These are phyloP conservation scores for Argyra leucocephala DNA, from an alignment of 2,888 invertebrate species.

Conservation along the genomic window DNA sequence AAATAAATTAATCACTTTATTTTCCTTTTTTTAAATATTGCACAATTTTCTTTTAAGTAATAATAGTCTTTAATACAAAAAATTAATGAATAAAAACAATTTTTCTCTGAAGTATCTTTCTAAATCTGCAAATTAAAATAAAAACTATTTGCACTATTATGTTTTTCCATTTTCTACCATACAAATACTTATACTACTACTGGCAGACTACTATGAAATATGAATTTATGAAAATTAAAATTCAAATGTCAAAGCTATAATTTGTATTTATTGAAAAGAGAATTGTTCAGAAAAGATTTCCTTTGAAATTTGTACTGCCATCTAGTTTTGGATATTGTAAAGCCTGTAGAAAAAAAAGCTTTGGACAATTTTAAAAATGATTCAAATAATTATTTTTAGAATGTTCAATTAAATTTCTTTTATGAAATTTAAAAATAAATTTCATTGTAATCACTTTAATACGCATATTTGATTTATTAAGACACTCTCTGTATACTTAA, in stretches of 20 bases:
- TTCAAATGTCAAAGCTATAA: too few relatives aligned
- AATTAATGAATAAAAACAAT: too few relatives aligned
- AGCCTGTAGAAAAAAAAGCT: background rate
- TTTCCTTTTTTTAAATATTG: background rate
- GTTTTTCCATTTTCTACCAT: background rate
- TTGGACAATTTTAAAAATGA: background rate
- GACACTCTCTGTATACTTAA: background rate
- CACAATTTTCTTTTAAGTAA: slow-evolving; percentile 1
- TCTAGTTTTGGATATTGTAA: too few relatives aligned
- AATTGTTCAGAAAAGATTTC: too few relatives aligned
- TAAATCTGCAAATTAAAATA: background rate
- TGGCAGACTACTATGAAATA: background rate
- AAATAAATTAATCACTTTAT: background rate
- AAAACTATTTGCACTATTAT: background rate
- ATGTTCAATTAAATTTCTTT: background rate
- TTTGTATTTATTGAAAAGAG: too few relatives aligned
- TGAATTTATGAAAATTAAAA: too few relatives aligned
- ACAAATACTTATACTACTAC: background rate
- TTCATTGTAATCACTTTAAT: too few relatives aligned
- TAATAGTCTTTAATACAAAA: background rate
- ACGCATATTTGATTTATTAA: too few relatives aligned
- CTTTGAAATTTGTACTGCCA: too few relatives aligned
- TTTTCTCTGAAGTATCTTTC: background rate
- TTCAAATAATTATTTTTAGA: background rate
- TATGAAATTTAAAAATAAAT: too few relatives aligned